phyloP scores from a whole-genome alignment of 2,113 vertebrate genomes.

The Sylvicapra grimmia region DNA sequence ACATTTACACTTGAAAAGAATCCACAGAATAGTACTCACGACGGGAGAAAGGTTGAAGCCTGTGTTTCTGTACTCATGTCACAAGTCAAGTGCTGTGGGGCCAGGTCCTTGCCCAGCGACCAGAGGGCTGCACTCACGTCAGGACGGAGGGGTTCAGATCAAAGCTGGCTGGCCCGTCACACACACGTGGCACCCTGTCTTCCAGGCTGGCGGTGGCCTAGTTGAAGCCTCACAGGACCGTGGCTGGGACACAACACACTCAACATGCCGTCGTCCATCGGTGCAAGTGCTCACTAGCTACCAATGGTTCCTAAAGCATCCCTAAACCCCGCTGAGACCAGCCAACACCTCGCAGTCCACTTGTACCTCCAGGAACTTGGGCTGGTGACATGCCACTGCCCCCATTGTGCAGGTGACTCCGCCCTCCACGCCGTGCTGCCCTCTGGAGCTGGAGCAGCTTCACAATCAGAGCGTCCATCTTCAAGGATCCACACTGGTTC shows the following conservation, averaged over 20 bases:
- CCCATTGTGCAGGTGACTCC: too few relatives aligned
- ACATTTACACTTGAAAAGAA: not conserved
- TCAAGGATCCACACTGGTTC: not conserved
- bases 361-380: not conserved
- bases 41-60: not conserved
- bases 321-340: not conserved
- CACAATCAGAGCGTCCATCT: not conserved
- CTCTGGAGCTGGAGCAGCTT: not conserved
- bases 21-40: too few relatives aligned
- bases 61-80: not conserved
- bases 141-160: accelerated
- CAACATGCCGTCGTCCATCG: accelerated
- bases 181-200: not conserved
- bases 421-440: not conserved
- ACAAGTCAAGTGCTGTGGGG: too few relatives aligned
- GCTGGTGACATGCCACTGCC: not conserved
- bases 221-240: not conserved
- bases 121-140: not conserved
- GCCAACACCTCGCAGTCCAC: too few relatives aligned
- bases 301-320: not conserved
- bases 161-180: not conserved
- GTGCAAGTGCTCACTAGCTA: not conserved
- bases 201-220: not conserved
- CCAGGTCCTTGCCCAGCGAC: too few relatives aligned
- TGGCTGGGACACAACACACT: too few relatives aligned